phyloP scores from a whole-genome alignment of 1,140 invertebrate genomes.

The Onthophagus taurus region DNA sequence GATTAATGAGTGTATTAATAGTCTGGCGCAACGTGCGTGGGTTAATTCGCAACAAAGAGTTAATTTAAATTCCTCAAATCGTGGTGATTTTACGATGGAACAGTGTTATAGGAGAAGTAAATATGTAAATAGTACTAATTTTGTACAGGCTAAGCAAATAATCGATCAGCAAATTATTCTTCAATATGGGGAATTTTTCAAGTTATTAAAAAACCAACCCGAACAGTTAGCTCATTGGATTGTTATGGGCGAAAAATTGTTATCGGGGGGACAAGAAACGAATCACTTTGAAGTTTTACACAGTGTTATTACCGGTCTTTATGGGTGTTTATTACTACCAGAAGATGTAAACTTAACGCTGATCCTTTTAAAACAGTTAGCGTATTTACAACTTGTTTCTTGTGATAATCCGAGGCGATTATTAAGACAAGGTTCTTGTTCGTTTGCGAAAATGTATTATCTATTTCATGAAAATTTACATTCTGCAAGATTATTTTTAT shows the following conservation, averaged over 20 bases:
- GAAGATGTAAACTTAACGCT: slow-evolving; percentile 75
- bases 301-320: slow-evolving; percentile 72
- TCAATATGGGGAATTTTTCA: slow-evolving; percentile 70
- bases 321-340: slow-evolving; percentile 67
- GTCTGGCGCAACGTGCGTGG: slow-evolving; percentile 74
- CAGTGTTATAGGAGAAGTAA: slow-evolving; percentile 69
- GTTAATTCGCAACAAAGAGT: slow-evolving; percentile 79
- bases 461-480: slow-evolving; percentile 85
- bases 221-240: slow-evolving; percentile 72
- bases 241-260: slow-evolving; percentile 56
- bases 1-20: slow-evolving; percentile 52
- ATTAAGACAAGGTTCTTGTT: slow-evolving; percentile 67
- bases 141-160: slow-evolving; percentile 81
- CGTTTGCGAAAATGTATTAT: slow-evolving; percentile 83
- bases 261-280: slow-evolving; percentile 30
- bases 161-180: slow-evolving; percentile 66
- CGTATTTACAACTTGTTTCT: slow-evolving; percentile 71
- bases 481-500: slow-evolving; percentile 86
- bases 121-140: slow-evolving; percentile 65
- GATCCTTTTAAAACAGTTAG: slow-evolving; percentile 67
- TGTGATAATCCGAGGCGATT: slow-evolving; percentile 70
- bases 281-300: slow-evolving; percentile 49
- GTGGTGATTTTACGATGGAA: slow-evolving; percentile 61
- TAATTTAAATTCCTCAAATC: slow-evolving; percentile 70
- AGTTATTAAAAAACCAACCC: slow-evolving; percentile 67